Evolutionary conservation across 2,797 vertebrate genomes (phyloP).

Genomic region (Microchirus variegatus): DNA sequence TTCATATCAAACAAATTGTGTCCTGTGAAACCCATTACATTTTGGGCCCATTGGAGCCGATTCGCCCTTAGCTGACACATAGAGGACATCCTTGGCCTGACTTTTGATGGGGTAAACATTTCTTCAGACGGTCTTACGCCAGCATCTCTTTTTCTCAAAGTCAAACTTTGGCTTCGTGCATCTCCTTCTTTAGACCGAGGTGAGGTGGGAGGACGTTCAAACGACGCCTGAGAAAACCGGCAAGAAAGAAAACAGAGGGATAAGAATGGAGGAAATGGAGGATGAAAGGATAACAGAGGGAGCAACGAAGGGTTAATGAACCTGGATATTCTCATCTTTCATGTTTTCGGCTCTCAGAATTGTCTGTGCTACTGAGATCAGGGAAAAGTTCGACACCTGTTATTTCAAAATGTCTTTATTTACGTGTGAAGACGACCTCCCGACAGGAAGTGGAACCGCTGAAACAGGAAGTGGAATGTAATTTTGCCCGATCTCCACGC

Average conservation of each 20-base stretch:
- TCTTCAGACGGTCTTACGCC: constrained; percentile 50
- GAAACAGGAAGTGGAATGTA: no score
- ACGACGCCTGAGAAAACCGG: constrained; percentile 20
- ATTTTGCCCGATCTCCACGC: no score
- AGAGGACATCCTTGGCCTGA: constrained; percentile 74
- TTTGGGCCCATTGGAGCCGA: constrained; percentile 76
- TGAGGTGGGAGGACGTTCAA: constrained; percentile 17
- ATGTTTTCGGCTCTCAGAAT: constrained; percentile 49
- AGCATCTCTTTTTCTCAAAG: constrained; percentile 36
- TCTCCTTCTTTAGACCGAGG: constrained; percentile 36
- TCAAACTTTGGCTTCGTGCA: constrained; percentile 48
- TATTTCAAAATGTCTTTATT: constrained; percentile 38
- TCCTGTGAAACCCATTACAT: constrained; percentile 80
- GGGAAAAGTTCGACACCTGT: constrained; percentile 17
- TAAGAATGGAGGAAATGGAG: constrained; percentile 51
- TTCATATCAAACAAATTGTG: constrained; percentile 97
- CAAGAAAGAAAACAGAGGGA: constrained; percentile 18
- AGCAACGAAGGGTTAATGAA: constrained; percentile 61
- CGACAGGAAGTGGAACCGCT: no score
- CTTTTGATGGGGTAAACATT: constrained; percentile 75
- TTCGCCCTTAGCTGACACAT: constrained; percentile 81
- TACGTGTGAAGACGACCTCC: no score
- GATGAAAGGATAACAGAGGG: constrained; percentile 62
- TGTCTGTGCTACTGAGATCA: constrained; percentile 21
- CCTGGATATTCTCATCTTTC: constrained; percentile 52